Evolutionary conservation across 2,888 invertebrate species (phyloP), one percentile per base, ranked within the genome.

Genomic region (Orchesella flavescens): DNA sequence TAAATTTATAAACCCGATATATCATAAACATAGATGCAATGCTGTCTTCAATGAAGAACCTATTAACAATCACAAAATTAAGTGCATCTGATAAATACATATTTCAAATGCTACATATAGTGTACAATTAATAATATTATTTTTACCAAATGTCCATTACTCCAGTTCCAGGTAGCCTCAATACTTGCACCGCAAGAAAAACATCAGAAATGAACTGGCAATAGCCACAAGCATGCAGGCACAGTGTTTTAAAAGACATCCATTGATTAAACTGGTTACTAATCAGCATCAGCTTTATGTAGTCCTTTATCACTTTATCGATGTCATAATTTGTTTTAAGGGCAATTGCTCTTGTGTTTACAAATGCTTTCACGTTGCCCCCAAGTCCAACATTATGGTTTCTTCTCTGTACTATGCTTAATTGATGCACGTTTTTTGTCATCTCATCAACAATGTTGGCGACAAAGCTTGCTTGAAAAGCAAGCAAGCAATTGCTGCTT

Each of bases 161-260:
- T 17, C 74, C 78, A 7, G 75, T 77, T 13, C 68, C 55, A 12
- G 77, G 78, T 4, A 84, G n/a, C 78, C 69, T 73, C 2, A 84
- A 12, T 15, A 84, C 43, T 12, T 84, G 82, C 0, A 84, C 46
- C 10, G 69, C 81, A 4, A 82, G 15, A 57, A 82, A 84, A 0
- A 76, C 75, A 53, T 82, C 82, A 0, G 65, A 61, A 34, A 82
- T 78, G 49, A 82, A 85, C 15, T 85, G 85, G 19, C 68, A 75
- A 43, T 82, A 85, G 0, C 84, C 84, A 44, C 73, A 77, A n/a
- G 44, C 46, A 43, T 84, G 82, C 0, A 85, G 44, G 43, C 74
- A 78, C 13, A 78, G 49, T 2, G 63, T 82, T 68, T 78, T 84
- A 53, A 79, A 82, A 12, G 63, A 46, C 13, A 81, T 46, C 23